Evolutionary conservation across 2,797 vertebrate species (phyloP), one percentile per base, ranked within the genome.

Genomic region (Threskiornis aethiopicus): DNA sequence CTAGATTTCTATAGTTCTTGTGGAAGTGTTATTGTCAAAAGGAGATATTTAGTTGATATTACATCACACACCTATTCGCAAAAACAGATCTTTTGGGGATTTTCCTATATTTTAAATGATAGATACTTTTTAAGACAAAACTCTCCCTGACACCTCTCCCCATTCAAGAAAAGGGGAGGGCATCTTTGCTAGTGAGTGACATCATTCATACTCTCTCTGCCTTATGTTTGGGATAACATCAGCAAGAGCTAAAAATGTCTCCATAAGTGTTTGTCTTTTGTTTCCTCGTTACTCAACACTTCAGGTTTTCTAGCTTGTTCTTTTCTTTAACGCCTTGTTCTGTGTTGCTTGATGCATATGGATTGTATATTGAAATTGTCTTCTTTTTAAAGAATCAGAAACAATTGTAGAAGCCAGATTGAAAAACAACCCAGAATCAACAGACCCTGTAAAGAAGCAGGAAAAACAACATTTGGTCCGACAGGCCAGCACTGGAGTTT

Each of bases 301-400:
- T 91, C 28, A 75, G 57, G 15, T 75, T n/a, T 64, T 58, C 18
- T 88, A 79, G 17, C 18, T 59, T 72, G 9, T 54, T 90, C n/a
- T 81, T 81, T 72, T 61, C 46, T 84, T 31, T 69, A 90, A n/a
- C 0, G 2, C 26, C 61, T 72, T 72, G 20, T 88, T 92, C 41
- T 90, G 16, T 84, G 52, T 91, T 72, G 28, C 61, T 94, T 91
- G 88, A 85, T 94, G 66, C 72, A 41, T 92, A 44, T 89, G 65
- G 83, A 93, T 97, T 92, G 97, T 94, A 78, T 92, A 73, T 93
- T 84, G 97, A 96, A 96, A 97, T 90, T 93, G 65, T 98, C 94
- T 98, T 98, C 95, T 97, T 92, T 97, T 97, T 87, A 91, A 98
- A 99, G 98, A 99, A 98, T 97, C 98, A 21, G 98, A 99, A 96